A percentile compares a stretch with the other conserved stretches of the same genome.
Evolutionary conservation across 2,113 vertebrate genomes (phyloP).

Genomic region (Dasyurus viverrinus): DNA sequence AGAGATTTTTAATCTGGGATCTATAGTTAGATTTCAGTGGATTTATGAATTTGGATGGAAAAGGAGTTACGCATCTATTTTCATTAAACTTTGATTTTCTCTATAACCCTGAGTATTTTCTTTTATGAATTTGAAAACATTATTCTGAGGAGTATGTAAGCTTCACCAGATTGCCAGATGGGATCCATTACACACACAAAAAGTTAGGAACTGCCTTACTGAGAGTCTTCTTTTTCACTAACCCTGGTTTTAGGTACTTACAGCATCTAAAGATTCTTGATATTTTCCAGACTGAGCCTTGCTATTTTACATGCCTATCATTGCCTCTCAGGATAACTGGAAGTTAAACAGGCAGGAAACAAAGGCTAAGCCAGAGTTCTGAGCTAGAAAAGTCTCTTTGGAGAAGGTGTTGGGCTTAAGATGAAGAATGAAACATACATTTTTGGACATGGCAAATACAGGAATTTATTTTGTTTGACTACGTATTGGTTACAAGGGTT

Average conservation of each 20-base stretch:
- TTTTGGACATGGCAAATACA: neutral
- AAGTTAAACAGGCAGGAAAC: neutral
- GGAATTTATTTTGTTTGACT: neutral
- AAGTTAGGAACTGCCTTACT: neutral
- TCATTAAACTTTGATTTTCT: neutral
- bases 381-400: constrained; percentile 7
- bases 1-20: neutral
- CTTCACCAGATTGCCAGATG: neutral
- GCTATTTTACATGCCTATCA: neutral
- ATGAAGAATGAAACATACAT: neutral
- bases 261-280: neutral
- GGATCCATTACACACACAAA: neutral
- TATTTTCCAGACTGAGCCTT: neutral
- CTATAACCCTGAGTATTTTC: neutral
- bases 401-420: neutral
- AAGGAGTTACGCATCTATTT: neutral
- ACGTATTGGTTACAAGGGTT: neutral
- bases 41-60: neutral
- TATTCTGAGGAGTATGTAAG: neutral
- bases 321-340: neutral
- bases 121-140: neutral
- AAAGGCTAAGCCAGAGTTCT: neutral
- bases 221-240: neutral
- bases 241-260: neutral
- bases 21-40: neutral